phyloP scores from a whole-genome alignment of 2,113 vertebrate genomes.

The Siniperca chuatsi region DNA sequence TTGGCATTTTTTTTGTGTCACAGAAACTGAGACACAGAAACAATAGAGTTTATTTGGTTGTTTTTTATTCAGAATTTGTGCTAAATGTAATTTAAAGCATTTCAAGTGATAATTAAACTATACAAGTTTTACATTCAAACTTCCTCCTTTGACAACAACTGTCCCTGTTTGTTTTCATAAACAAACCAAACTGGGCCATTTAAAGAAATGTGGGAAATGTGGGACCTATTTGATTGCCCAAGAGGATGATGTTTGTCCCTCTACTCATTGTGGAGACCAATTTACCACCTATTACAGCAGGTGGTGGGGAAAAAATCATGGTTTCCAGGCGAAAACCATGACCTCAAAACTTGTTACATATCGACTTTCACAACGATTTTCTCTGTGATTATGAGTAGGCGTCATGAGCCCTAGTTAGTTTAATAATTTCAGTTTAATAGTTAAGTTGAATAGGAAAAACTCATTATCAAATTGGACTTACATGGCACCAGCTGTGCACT shows the following conservation, averaged over 20 bases:
- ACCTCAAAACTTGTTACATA: background rate
- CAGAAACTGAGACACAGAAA: background rate
- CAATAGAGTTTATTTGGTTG: background rate
- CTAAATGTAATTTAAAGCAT: conserved; percentile 16
- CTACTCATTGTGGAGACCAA: conserved; percentile 5
- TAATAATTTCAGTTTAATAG: background rate
- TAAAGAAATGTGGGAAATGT: conserved; percentile 5
- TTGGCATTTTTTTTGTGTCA: conserved; percentile 4
- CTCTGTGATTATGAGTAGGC: background rate
- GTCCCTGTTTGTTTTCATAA: conserved; percentile 37
- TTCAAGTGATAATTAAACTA: conserved; percentile 26
- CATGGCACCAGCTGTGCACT: background rate
- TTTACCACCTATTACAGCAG: conserved; percentile 33
- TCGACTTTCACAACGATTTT: background rate
- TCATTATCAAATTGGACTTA: background rate
- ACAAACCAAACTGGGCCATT: conserved; percentile 35
- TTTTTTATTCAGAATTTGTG: background rate
- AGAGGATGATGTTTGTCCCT: conserved; percentile 34
- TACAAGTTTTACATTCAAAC: conserved; percentile 42
- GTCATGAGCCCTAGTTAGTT: background rate
- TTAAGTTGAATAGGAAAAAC: background rate
- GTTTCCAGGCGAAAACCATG: background rate
- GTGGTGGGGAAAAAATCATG: background rate
- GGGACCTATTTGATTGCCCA: conserved; percentile 22
- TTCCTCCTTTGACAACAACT: conserved; percentile 8